phyloP scores from a whole-genome alignment of 2,888 invertebrate species.

The Drosophila fungiperda region DNA sequence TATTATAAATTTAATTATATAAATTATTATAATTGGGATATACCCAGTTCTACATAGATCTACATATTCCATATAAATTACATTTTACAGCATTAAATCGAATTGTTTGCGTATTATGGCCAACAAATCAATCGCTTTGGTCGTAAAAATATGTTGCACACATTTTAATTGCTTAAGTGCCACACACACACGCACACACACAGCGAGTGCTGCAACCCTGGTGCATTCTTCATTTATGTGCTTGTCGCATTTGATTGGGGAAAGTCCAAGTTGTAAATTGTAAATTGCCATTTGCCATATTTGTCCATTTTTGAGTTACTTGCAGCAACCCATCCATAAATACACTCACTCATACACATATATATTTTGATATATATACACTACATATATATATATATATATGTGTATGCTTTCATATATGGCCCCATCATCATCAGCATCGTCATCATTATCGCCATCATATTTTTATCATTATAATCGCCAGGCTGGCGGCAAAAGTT shows the following conservation, averaged over 20 bases:
- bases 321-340: conserved; percentile 39
- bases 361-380: neutral
- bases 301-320: conserved; percentile 46
- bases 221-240: conserved; percentile 31
- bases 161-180: neutral
- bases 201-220: conserved; percentile 27
- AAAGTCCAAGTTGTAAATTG: conserved; percentile 58
- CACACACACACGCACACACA: neutral
- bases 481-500: conserved; percentile 13
- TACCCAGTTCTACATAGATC: neutral
- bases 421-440: conserved; percentile 13
- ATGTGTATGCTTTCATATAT: conserved; percentile 20
- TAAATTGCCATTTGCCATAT: conserved; percentile 50
- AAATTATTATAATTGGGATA: neutral
- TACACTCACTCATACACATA: conserved; percentile 12
- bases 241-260: conserved; percentile 50
- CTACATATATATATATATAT: neutral
- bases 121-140: neutral
- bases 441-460: conserved; percentile 14
- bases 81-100: neutral
- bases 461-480: conserved; percentile 25
- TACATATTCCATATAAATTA: neutral
- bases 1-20: neutral
- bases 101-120: neutral
- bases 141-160: neutral